Evolutionary conservation across 64 coral and sea anemone genomes (phyloP).

Genomic region (Catalaphyllia jardinei): DNA sequence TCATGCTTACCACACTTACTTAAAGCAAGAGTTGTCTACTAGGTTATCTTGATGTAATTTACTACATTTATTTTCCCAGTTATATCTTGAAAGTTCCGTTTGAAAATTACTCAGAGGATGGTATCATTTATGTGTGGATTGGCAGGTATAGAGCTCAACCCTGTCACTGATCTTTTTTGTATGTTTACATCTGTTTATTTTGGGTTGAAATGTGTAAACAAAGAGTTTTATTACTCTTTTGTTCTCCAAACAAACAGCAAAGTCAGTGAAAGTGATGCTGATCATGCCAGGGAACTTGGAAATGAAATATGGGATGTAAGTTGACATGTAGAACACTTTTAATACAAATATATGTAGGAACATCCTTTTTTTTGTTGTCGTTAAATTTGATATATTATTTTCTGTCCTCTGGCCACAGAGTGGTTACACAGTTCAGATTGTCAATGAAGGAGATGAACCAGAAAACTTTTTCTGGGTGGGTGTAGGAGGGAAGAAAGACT

Average conservation of each 20-base stretch:
- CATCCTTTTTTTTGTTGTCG: not conserved
- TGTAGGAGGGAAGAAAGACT: slow-evolving; percentile 75
- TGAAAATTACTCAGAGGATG: slow-evolving; percentile 94
- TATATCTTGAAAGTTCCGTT: slow-evolving; percentile 99
- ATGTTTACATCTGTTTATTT: not conserved
- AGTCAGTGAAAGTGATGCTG: slow-evolving; percentile 83
- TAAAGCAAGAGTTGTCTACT: too few relatives aligned
- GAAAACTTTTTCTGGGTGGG: slow-evolving; percentile 98
- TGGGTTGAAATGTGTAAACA: not conserved
- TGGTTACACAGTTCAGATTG: slow-evolving; percentile 84
- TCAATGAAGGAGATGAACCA: slow-evolving; percentile 93
- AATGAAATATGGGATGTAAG: slow-evolving; percentile 99
- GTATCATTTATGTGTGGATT: slow-evolving; percentile 98
- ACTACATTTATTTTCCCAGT: slow-evolving; percentile 22
- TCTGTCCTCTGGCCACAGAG: slow-evolving; percentile 36
- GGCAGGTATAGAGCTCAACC: slow-evolving; percentile 63
- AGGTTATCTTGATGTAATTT: not conserved
- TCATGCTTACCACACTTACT: too few relatives aligned
- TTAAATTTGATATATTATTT: not conserved
- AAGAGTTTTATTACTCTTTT: not conserved
- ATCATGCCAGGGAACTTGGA: slow-evolving; percentile 93
- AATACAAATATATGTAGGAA: too few relatives aligned
- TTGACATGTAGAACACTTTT: not conserved
- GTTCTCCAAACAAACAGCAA: slow-evolving; percentile 54
- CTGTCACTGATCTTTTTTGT: not conserved